Evolutionary conservation across 2,113 vertebrate species (phyloP), one percentile per base, ranked within the genome.

Genomic region (Cottus gobio): DNA sequence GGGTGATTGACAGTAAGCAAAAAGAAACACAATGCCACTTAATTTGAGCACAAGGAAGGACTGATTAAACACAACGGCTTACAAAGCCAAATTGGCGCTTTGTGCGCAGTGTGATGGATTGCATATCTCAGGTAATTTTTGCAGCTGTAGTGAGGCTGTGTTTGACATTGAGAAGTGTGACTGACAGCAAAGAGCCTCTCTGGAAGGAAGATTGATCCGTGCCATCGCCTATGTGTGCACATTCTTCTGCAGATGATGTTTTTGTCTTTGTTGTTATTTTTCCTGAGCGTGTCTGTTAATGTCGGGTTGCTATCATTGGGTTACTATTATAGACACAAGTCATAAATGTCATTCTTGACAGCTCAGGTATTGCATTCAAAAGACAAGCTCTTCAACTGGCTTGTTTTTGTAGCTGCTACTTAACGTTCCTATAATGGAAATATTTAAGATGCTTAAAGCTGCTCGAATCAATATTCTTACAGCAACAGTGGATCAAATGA

Each of bases 1-100:
- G 58, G 71, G 34, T 87, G 85, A 85, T 85, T 89, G 85, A 77
- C 76, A 78, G 39, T 10, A 24, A 68, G 44, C 18, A 16, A 61
- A 18, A 44, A 65, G n/a, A 52, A 79, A 63, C 57, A 61, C 57
- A 12, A 52, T 54, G 66, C 28, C 24, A 30, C 24, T 44, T 9
- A 65, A 37, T 39, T 66, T 52, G 56, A 63, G 57, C 75, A 34
- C 58, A 22, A 78, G 36, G 16, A 68, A 34, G 37, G 22, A 31
- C 26, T 71, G 57, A 85, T 78, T 76, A 66, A 71, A 77, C 15
- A 37, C 63, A 73, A 58, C 39, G 20, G 56, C 36, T 56, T 44
- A 20, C 54, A 54, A 82, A 79, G 68, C 58, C 52, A 36, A 42
- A 56, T 56, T 54, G 18, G 57, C 34, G 48, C 77, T 52, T 78